Conservation (phyloP, 2,888 invertebrate genomes). For the Desoria tigrina region DNA sequence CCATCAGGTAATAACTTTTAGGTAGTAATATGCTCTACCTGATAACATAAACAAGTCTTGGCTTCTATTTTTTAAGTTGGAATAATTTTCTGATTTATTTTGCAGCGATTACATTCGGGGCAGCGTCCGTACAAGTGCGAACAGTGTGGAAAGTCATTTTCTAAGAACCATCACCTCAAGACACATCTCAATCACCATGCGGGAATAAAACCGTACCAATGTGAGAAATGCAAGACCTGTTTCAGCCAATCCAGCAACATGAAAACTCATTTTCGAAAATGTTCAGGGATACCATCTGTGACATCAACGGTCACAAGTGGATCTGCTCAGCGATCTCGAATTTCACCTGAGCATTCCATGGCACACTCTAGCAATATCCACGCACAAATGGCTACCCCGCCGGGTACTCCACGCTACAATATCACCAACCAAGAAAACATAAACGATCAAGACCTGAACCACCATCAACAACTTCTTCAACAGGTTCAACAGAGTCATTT, state of each 20-base stretch:
- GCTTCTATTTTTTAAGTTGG: slow-evolving; percentile 16
- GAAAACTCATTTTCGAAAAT: slow-evolving; percentile 82
- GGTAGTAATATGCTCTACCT: background rate
- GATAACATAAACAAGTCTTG: background rate
- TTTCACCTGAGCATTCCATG: background rate
- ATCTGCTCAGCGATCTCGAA: background rate
- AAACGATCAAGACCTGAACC: background rate
- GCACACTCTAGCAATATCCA: too few species aligned
- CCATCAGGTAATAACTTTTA: slow-evolving; percentile 58
- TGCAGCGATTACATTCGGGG: slow-evolving; percentile 74
- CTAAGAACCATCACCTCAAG: slow-evolving; percentile 56
- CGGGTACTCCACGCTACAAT: background rate
- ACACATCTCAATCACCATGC: slow-evolving; percentile 53
- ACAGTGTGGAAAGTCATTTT: slow-evolving; percentile 72
- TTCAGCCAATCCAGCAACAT: slow-evolving; percentile 85
- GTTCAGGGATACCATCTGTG: slow-evolving; percentile 56
- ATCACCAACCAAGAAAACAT: too few species aligned
- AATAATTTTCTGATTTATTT: slow-evolving; percentile 17
- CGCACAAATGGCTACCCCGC: too few species aligned
- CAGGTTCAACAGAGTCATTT: too few species aligned
- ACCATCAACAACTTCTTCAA: background rate
- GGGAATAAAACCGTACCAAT: slow-evolving; percentile 51
- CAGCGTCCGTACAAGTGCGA: slow-evolving; percentile 71
- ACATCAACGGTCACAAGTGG: slow-evolving; percentile 18
- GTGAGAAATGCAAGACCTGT: slow-evolving; percentile 59